Evolutionary conservation across 2,888 invertebrate species (phyloP).

Genomic region (Ochropleura plecta): DNA sequence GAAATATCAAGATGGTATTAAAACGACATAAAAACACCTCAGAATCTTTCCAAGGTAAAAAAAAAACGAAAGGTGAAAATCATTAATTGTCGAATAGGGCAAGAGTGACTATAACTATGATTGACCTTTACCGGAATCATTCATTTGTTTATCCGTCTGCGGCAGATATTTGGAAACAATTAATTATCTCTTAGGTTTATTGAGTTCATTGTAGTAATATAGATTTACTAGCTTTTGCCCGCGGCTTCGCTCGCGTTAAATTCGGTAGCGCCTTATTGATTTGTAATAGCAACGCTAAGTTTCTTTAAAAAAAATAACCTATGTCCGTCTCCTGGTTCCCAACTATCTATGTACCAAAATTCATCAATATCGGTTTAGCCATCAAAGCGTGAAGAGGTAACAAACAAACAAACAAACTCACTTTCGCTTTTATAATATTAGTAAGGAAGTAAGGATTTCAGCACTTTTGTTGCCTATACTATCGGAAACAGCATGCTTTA

Average conservation of each 20-base stretch:
- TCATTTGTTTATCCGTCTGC: not conserved
- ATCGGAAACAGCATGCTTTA: not conserved
- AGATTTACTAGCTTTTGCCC: too few relatives aligned
- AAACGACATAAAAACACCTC: not conserved
- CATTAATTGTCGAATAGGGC: not conserved
- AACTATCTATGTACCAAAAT: too few relatives aligned
- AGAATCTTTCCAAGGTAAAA: not conserved
- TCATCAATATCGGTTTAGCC: too few relatives aligned
- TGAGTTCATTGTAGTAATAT: not conserved
- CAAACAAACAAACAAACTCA: too few relatives aligned
- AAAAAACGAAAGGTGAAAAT: not conserved
- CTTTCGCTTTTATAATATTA: too few relatives aligned
- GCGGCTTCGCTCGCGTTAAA: too few relatives aligned
- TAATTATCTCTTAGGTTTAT: slow-evolving; percentile 2
- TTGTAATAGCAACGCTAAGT: too few relatives aligned
- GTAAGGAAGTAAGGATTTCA: too few relatives aligned
- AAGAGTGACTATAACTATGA: not conserved
- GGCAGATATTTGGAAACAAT: not conserved
- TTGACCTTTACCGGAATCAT: slow-evolving; percentile 15
- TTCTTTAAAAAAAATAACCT: too few relatives aligned
- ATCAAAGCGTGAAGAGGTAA: too few relatives aligned
- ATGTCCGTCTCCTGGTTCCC: too few relatives aligned
- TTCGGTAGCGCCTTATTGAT: too few relatives aligned
- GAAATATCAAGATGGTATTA: not conserved
- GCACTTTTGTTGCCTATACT: not conserved